Percentiles rank a stretch among this genome's conserved stretches.
Evolutionary conservation across 2,113 vertebrate species (phyloP).

Genomic region (Otolemur garnettii): DNA sequence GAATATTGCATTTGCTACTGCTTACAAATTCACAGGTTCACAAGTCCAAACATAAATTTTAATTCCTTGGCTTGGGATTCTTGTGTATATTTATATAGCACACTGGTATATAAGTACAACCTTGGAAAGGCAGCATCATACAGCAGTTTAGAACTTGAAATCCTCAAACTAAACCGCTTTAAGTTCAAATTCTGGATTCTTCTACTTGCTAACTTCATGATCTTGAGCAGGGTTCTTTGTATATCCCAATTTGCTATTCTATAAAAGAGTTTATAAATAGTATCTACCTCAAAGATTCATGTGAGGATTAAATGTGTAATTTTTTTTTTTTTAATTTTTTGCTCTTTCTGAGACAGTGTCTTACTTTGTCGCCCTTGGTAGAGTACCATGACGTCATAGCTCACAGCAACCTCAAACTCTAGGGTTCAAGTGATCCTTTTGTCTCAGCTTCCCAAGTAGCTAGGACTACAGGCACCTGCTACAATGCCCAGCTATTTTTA

Average conservation of each 20-base stretch:
- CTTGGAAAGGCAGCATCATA: not conserved
- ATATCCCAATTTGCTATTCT: not conserved
- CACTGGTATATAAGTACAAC: not conserved
- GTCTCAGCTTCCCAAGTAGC: too few species aligned
- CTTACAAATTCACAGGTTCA: not conserved
- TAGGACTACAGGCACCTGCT: too few species aligned
- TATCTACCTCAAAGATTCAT: not conserved
- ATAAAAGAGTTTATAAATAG: not conserved
- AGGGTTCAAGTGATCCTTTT: too few species aligned
- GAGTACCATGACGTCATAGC: too few species aligned
- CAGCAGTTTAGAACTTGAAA: not conserved
- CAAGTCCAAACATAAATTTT: not conserved
- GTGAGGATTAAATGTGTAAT: conserved; percentile 17
- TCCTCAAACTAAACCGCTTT: not conserved
- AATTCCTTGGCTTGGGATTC: not conserved
- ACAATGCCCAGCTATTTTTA: too few species aligned
- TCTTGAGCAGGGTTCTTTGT: not conserved
- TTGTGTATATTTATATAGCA: not conserved
- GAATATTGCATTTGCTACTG: not conserved
- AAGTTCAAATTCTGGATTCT: not conserved
- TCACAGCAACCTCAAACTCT: too few species aligned
- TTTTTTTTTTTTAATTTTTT: not conserved
- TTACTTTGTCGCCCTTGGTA: too few species aligned
- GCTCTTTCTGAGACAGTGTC: too few species aligned
- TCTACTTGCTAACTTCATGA: not conserved